Evolutionary conservation across 2,797 vertebrate species (phyloP), one percentile per base, ranked within the genome.

Genomic region (Lophotriccus pileatus): DNA sequence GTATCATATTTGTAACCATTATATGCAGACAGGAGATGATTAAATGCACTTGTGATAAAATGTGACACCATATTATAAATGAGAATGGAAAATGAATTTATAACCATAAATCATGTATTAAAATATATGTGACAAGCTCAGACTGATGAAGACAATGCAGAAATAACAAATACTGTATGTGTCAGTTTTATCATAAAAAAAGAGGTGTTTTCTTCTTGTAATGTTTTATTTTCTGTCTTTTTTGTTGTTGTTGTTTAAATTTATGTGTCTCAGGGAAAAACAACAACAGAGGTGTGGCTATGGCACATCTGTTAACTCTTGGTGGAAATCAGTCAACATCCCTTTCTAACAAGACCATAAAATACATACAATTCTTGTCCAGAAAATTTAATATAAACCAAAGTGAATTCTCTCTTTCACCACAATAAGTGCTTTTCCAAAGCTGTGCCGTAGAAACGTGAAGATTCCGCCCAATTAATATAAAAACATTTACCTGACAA

Each of bases 61-160:
- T 98, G 98, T 98, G 97, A 98, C 98, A 98, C 96, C 75, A 41
- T 95, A 94, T 99, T 98, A 99, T 99, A 98, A 99, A 99, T 97
- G 97, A 98, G 98, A 98, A 98, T 97, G 97, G 97, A 94, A 97
- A 97, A 97, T 93, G 92, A 97, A 97, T 98, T 98, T 98, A 97
- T 98, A 98, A 98, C 98, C 98, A 99, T 99, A 98, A 99, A 99
- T 99, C 98, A 99, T 98, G 98, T 96, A 98, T 98, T 97, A 97
- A 97, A 98, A 98, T 98, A 97, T 97, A 97, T 97, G 97, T 98
- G 98, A 98, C 97, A 97, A 96, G 93, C 97, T 98, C 97, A 98
- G 86, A 95, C 55, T 96, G 96, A 97, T 96, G 90, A 97, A 97
- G 96, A 97, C 97, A 98, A 97, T 93, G 85, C 55, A 95, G 87